Percentiles rank a stretch among this genome's conserved stretches.
Evolutionary conservation across 2,113 vertebrate genomes (phyloP).

Genomic region (Thalassarche chlororhynchos): DNA sequence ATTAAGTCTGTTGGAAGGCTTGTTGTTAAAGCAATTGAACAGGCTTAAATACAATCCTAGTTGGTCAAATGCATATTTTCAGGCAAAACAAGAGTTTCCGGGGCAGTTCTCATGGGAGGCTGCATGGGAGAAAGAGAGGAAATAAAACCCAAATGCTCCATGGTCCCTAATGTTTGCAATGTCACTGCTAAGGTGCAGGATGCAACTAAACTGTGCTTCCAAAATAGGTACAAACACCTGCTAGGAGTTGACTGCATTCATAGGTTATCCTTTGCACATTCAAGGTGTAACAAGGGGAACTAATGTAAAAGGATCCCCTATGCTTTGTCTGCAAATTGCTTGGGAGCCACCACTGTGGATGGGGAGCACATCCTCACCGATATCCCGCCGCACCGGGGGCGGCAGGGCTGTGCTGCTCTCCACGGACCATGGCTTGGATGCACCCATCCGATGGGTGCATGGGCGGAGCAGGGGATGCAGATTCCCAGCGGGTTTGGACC

Average conservation of each 20-base stretch:
- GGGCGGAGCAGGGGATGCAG: not conserved
- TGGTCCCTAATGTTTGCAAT: not conserved
- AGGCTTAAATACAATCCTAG: not conserved
- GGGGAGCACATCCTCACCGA: not conserved
- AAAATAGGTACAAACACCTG: not conserved
- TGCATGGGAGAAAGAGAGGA: not conserved
- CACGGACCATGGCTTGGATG: not conserved
- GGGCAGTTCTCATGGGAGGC: not conserved
- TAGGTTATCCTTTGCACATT: not conserved
- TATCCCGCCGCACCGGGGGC: not conserved
- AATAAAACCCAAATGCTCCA: not conserved
- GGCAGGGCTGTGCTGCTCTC: not conserved
- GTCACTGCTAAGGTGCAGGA: not conserved
- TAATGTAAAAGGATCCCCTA: not conserved
- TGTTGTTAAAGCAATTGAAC: not conserved
- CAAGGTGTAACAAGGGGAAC: not conserved
- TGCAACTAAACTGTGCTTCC: not conserved
- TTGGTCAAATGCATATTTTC: not conserved
- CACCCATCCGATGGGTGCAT: fast-evolving
- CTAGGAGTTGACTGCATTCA: not conserved
- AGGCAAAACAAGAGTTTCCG: not conserved
- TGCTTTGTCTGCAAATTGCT: not conserved
- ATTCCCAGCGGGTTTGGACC: fast-evolving
- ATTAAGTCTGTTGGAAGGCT: not conserved
- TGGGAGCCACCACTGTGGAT: not conserved